Percentiles rank a stretch among this genome's conserved stretches.
phyloP scores from a whole-genome alignment of 2,113 vertebrate species.

The Gnathonemus longibarbis region DNA sequence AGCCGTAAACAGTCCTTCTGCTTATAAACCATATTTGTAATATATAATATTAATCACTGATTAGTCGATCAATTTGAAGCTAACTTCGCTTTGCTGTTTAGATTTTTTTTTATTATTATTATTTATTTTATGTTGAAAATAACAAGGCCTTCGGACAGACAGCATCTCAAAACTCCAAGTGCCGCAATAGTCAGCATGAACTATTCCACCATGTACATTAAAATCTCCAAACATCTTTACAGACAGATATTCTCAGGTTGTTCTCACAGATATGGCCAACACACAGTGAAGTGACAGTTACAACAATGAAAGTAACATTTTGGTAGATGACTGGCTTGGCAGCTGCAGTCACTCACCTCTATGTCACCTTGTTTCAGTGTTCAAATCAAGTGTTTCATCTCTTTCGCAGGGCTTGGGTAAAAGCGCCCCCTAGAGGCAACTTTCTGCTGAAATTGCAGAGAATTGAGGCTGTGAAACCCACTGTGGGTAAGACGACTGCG shows the following conservation, averaged over 20 bases:
- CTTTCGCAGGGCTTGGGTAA: background rate
- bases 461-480: background rate
- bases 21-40: background rate
- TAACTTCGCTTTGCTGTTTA: background rate
- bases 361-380: background rate
- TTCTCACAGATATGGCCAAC: background rate
- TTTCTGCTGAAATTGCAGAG: background rate
- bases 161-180: background rate
- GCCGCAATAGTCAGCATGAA: background rate
- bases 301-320: background rate
- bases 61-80: background rate
- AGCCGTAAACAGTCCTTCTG: background rate
- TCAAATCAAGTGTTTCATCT: background rate
- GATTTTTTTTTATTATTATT: background rate
- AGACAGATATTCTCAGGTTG: background rate
- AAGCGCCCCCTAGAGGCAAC: background rate
- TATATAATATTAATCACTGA: background rate
- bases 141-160: background rate
- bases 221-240: background rate
- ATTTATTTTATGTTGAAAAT: background rate
- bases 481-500: background rate
- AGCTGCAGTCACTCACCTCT: background rate
- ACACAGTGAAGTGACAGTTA: constrained; percentile 4
- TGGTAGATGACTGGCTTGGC: background rate
- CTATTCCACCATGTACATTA: background rate